Percentiles rank a stretch among this genome's conserved stretches.
Conservation (phyloP, 2,797 vertebrate genomes). For the Tiaroga cobitis region DNA sequence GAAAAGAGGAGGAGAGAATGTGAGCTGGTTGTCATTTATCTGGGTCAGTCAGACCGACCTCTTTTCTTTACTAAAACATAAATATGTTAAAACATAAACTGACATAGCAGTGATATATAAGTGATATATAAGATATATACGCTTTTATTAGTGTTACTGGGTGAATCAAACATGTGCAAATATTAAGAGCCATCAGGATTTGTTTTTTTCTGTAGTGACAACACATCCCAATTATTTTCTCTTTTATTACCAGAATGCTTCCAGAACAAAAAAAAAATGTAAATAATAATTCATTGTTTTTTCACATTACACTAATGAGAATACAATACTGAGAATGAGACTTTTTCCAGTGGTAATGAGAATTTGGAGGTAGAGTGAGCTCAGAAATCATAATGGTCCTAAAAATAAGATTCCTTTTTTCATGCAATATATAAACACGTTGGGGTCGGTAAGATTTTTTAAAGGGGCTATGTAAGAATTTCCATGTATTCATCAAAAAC, state of each 20-base stretch:
- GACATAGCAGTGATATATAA: slow-evolving; percentile 2
- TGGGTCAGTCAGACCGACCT: slow-evolving; percentile 54
- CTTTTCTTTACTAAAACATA: slow-evolving; percentile 45
- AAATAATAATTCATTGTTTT: neutral
- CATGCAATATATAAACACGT: neutral
- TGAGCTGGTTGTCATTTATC: slow-evolving; percentile 61
- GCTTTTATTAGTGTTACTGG: neutral
- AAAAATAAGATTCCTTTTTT: slow-evolving; percentile 1
- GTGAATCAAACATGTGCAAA: neutral
- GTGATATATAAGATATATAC: too few relatives aligned
- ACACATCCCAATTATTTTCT: neutral
- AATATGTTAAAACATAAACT: slow-evolving; percentile 8
- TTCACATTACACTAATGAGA: neutral
- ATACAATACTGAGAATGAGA: neutral
- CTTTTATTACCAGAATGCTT: neutral
- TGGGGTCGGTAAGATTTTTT: neutral
- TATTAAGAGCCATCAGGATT: neutral
- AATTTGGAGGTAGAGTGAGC: too few relatives aligned
- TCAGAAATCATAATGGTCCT: neutral
- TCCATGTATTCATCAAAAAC: neutral
- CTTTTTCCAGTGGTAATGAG: neutral
- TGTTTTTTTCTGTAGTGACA: neutral
- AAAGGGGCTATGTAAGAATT: neutral
- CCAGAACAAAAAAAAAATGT: neutral
- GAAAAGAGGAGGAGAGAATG: slow-evolving; percentile 40